These are phyloP conservation scores for Furnarius figulus DNA, from an alignment of 2,113 vertebrate species.

Conservation along the genomic window DNA sequence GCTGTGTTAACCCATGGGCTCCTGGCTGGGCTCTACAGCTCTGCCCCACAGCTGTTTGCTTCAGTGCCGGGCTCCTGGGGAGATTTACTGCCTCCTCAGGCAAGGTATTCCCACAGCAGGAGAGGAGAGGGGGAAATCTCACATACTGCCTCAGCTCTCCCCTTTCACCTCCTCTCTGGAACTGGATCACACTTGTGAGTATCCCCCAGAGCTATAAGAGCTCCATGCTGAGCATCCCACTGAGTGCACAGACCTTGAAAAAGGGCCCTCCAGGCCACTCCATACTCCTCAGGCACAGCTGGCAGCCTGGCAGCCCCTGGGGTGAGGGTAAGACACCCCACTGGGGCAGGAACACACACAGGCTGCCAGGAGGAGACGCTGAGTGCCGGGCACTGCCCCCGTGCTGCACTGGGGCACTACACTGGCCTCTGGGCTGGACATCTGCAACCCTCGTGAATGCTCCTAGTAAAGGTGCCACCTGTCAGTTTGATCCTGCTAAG, in stretches of 20 bases:
- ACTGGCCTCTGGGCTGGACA: not conserved
- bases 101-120: not conserved
- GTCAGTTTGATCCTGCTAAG: not conserved
- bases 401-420: not conserved
- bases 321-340: not conserved
- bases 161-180: not conserved
- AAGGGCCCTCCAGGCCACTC: not conserved
- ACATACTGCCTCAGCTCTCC: not conserved
- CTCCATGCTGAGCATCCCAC: not conserved
- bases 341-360: not conserved
- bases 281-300: not conserved
- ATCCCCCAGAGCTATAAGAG: not conserved
- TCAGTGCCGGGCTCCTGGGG: not conserved
- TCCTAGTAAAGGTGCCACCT: not conserved
- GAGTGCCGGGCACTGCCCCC: not conserved
- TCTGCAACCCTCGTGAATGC: not conserved
- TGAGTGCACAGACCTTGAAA: not conserved
- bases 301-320: accelerated
- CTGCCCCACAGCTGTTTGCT: not conserved
- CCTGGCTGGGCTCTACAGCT: not conserved
- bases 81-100: not conserved
- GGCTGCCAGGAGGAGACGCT: accelerated
- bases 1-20: not conserved
- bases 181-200: not conserved
- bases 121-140: not conserved